Base-by-base conservation (phyloP, 2,888 invertebrate species). In the Melipona bicolor region DNA sequence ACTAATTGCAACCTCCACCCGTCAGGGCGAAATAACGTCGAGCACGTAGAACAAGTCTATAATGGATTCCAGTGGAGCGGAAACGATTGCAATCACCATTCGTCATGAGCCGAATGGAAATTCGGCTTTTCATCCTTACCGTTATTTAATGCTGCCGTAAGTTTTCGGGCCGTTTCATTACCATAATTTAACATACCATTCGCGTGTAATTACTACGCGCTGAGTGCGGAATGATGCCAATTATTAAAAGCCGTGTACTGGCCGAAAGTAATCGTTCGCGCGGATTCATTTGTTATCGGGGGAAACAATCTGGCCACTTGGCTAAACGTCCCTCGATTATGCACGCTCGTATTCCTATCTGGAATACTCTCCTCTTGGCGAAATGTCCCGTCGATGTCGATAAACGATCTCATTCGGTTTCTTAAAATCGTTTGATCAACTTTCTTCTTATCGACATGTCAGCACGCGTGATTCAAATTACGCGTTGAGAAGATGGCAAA, bases 131-230 rank as follows among this genome's bases (percentile, higher is more conserved):
- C 88, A 79, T 79, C 85, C 84, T 84, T 83, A 84, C 77, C 75
- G 87, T 84, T 87, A 86, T 89, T 90, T 87, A 88, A 88, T 85
- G 81, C 81, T 77, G 84, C 88, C 86, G 83, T 84, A 87, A 85
- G 86, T 90, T 90, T 80, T 79, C 87, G 69, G 78, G 74, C 77
- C 85, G 88, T 88, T 89, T 89, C 89, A 89, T 91, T 91, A 91
- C 86, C 90, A 91, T 91, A 91, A 91, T 91, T 88, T 88, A 88
- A 86, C 87, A 83, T 89, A 84, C 87, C 87, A 82, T 90, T 90
- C 91, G 85, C 87, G 77, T 82, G 78, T 80, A 85, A 89, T 89
- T 89, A 89, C 81, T 67, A 80, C 24, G 69, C 80, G 69, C 69
- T 75, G 79, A 67, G 78, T 79, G 74, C 72, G 62, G 80, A 82